phyloP scores from a whole-genome alignment of 2,797 vertebrate genomes.

The Chaunax sp. region DNA sequence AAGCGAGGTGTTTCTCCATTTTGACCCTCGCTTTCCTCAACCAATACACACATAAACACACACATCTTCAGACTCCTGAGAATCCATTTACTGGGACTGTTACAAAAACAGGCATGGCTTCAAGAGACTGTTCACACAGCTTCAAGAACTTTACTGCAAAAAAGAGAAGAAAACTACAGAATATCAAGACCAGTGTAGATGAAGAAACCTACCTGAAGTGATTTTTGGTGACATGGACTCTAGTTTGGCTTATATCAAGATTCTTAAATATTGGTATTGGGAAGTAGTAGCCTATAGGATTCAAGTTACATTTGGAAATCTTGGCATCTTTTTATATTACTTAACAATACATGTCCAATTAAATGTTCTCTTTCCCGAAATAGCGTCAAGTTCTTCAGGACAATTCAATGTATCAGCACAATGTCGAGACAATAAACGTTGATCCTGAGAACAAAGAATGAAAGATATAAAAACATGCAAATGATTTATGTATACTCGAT shows the following conservation, averaged over 20 bases:
- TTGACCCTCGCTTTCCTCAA: constrained; percentile 61
- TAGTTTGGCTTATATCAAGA: constrained; percentile 82
- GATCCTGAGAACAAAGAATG: constrained; percentile 78
- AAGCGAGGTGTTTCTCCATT: constrained; percentile 64
- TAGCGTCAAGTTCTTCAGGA: constrained; percentile 79
- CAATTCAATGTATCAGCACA: constrained; percentile 82
- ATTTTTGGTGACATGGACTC: constrained; percentile 81
- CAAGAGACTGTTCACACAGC: constrained; percentile 88
- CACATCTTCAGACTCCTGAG: constrained; percentile 77
- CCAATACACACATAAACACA: constrained; percentile 36
- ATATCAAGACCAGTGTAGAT: constrained; percentile 71
- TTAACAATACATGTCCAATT: constrained; percentile 83
- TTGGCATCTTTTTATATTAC: constrained; percentile 81
- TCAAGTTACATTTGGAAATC: constrained; percentile 85
- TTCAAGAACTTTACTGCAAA: constrained; percentile 86
- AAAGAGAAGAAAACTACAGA: constrained; percentile 75
- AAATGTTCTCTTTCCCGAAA: constrained; percentile 84
- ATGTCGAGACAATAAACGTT: constrained; percentile 80
- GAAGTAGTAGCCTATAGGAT: constrained; percentile 84
- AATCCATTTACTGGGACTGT: constrained; percentile 87
- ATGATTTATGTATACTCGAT: constrained; percentile 86
- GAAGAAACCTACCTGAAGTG: constrained; percentile 71
- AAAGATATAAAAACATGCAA: constrained; percentile 83
- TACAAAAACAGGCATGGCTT: constrained; percentile 88
- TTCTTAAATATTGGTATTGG: constrained; percentile 84